phyloP scores from a whole-genome alignment of 2,888 invertebrate genomes.

The Aphodius sticticus region DNA sequence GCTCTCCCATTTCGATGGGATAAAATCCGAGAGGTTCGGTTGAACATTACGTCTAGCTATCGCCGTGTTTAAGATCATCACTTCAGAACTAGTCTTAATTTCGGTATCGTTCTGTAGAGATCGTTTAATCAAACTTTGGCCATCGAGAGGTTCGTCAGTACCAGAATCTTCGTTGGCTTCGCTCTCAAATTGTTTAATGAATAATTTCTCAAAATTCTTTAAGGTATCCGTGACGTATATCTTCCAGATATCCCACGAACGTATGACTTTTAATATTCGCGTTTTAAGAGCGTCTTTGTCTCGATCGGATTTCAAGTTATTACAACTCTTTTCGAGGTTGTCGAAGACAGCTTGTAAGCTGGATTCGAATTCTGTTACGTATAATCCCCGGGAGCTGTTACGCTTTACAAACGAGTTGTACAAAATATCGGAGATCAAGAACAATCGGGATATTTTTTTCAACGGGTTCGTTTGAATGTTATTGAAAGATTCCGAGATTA shows the following conservation, averaged over 20 bases:
- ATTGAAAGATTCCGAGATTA: constrained; percentile 85
- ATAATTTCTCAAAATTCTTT: constrained; percentile 83
- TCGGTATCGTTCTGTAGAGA: constrained; percentile 45
- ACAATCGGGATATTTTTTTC: constrained; percentile 90
- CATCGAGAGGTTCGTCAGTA: constrained; percentile 57
- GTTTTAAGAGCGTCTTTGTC: constrained; percentile 93
- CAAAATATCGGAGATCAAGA: constrained; percentile 93
- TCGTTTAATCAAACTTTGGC: constrained; percentile 53
- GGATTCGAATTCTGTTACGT: constrained; percentile 80
- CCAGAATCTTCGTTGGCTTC: constrained; percentile 53
- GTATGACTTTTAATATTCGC: constrained; percentile 84
- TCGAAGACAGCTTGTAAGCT: constrained; percentile 79
- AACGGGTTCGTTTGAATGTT: constrained; percentile 72
- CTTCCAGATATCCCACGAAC: constrained; percentile 96
- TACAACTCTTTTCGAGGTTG: constrained; percentile 73
- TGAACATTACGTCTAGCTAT: constrained; percentile 36
- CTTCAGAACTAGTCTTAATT: constrained; percentile 26
- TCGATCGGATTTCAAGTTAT: constrained; percentile 74
- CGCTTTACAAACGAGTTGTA: constrained; percentile 90
- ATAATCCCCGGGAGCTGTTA: constrained; percentile 89
- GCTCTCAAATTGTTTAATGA: constrained; percentile 71
- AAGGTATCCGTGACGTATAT: constrained; percentile 91
- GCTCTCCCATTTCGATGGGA: constrained; percentile 94
- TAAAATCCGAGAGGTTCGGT: constrained; percentile 70
- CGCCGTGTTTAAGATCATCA: constrained; percentile 32